phyloP scores from a whole-genome alignment of 2,797 vertebrate species.

The Sebastes kiyomatsui region DNA sequence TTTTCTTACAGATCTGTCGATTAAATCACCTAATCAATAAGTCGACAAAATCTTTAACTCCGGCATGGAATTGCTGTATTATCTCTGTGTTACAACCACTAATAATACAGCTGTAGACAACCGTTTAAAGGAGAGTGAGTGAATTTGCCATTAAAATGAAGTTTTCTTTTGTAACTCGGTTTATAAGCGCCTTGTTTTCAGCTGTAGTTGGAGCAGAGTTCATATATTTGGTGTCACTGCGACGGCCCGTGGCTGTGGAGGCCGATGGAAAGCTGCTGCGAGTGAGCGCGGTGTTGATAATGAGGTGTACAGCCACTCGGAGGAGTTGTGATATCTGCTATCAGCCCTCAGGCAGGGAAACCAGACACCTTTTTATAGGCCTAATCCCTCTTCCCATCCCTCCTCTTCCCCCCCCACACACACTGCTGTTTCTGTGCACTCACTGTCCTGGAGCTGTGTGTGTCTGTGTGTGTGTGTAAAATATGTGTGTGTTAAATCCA shows the following conservation, averaged over 20 bases:
- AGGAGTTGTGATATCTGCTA: slow-evolving; percentile 71
- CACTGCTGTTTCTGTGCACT: slow-evolving; percentile 19
- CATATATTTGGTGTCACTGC: slow-evolving; percentile 29
- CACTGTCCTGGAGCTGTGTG: slow-evolving; percentile 25
- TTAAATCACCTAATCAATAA: too few species aligned
- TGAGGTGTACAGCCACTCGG: slow-evolving; percentile 61
- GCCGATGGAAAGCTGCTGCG: slow-evolving; percentile 39
- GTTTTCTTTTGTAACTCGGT: not conserved
- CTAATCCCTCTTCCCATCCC: slow-evolving; percentile 63
- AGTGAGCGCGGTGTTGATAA: slow-evolving; percentile 58
- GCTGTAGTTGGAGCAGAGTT: not conserved
- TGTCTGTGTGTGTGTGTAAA: too few species aligned
- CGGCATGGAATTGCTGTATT: not conserved
- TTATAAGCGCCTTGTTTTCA: not conserved
- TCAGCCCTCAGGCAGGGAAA: slow-evolving; percentile 69
- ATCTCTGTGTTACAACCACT: not conserved
- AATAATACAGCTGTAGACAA: not conserved
- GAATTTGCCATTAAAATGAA: not conserved
- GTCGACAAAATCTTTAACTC: too few species aligned
- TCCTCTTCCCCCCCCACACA: not conserved
- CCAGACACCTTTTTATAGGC: slow-evolving; percentile 70
- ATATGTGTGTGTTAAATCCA: slow-evolving; percentile 8
- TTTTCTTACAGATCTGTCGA: too few species aligned
- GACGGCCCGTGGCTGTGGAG: slow-evolving; percentile 23
- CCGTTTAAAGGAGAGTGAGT: not conserved